A percentile compares a stretch with the other conserved stretches of the same genome.
phyloP scores from a whole-genome alignment of 2,888 invertebrate species.

The Penaeus monodon region DNA sequence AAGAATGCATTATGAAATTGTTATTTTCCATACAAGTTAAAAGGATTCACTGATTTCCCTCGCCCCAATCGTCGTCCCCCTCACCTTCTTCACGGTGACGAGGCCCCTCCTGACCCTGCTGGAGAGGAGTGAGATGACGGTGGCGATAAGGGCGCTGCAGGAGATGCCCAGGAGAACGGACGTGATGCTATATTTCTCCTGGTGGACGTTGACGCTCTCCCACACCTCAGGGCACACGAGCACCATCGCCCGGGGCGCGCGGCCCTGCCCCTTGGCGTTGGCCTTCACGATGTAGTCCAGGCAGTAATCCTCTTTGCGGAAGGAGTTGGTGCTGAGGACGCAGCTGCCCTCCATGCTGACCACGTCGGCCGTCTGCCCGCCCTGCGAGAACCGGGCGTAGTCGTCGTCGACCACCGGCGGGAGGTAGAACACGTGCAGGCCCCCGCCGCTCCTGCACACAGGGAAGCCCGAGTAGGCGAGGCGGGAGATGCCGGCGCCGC shows the following conservation, averaged over 20 bases:
- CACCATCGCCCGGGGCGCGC: slow-evolving; percentile 10
- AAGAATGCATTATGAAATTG: background rate
- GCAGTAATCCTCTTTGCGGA: slow-evolving; percentile 45
- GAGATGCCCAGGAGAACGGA: slow-evolving; percentile 57
- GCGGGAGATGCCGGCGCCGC: slow-evolving; percentile 42
- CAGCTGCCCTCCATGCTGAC: slow-evolving; percentile 52
- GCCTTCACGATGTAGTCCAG: slow-evolving; percentile 52
- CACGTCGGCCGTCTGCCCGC: slow-evolving; percentile 33
- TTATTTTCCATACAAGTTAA: background rate
- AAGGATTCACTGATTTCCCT: slow-evolving; percentile 7
- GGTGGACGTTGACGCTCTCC: slow-evolving; percentile 31
- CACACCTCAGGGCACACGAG: slow-evolving; percentile 46
- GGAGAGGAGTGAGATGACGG: slow-evolving; percentile 52
- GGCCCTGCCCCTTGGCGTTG: background rate
- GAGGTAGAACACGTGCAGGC: slow-evolving; percentile 41
- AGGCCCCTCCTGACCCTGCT: slow-evolving; percentile 59
- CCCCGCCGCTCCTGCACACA: slow-evolving; percentile 28
- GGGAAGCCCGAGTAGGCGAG: slow-evolving; percentile 50
- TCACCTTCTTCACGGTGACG: slow-evolving; percentile 62
- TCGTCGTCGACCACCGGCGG: slow-evolving; percentile 38
- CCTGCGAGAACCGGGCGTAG: slow-evolving; percentile 19
- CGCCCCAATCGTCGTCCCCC: slow-evolving; percentile 26
- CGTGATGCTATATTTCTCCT: slow-evolving; percentile 51
- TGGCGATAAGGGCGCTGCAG: slow-evolving; percentile 53
- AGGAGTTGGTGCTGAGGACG: slow-evolving; percentile 20